These are phyloP conservation scores for Rostratula benghalensis DNA, from an alignment of 2,113 vertebrate species.

Conservation along the genomic window DNA sequence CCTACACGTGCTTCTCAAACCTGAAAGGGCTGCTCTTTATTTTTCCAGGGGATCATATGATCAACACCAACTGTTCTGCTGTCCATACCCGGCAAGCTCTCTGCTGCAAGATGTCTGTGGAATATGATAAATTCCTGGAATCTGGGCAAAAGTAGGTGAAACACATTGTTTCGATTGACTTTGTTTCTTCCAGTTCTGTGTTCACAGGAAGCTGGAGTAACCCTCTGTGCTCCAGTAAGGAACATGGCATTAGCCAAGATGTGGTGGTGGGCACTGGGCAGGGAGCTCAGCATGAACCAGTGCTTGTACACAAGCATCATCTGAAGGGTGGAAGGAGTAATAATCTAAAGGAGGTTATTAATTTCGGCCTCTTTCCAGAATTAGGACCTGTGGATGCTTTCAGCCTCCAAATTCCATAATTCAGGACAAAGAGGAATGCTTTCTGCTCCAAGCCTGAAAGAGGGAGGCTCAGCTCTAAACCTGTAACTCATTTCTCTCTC, in stretches of 20 bases:
- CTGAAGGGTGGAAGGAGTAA: background rate
- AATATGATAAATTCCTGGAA: conserved; percentile 96
- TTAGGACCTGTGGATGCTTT: background rate
- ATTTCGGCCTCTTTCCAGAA: background rate
- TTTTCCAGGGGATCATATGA: conserved; percentile 81
- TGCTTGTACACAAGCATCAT: background rate
- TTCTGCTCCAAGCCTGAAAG: background rate
- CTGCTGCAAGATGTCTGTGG: conserved; percentile 99
- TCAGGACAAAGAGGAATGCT: background rate
- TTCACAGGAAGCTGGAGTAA: background rate
- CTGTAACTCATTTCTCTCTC: background rate
- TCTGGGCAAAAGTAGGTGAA: conserved; percentile 91
- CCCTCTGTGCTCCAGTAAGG: background rate
- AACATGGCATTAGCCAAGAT: background rate
- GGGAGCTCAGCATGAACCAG: background rate
- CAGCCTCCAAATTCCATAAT: background rate
- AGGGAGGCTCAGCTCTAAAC: background rate
- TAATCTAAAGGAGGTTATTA: background rate
- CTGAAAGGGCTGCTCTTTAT: background rate
- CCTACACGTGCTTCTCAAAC: background rate
- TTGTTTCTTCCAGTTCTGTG: background rate
- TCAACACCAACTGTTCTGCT: conserved; percentile 97
- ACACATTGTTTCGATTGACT: background rate
- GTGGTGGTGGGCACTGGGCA: background rate
- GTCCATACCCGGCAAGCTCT: conserved; percentile 93